These are phyloP conservation scores for Dicaeum eximium DNA, from an alignment of 2,113 vertebrate genomes.

Conservation along the genomic window DNA sequence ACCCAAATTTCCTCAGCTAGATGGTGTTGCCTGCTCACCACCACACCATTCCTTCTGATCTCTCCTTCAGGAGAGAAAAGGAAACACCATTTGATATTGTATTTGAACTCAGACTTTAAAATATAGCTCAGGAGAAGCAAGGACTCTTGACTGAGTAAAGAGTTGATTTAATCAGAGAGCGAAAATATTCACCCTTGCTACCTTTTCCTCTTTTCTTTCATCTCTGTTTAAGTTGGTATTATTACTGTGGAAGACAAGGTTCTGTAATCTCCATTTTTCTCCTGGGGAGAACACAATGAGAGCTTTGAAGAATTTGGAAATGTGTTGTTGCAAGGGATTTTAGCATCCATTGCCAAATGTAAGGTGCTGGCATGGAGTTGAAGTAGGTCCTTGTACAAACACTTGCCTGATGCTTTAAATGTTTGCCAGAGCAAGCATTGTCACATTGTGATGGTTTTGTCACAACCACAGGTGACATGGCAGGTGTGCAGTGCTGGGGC, in stretches of 20 bases:
- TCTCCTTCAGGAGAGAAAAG: neutral
- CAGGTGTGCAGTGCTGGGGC: neutral
- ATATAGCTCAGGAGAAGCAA: neutral
- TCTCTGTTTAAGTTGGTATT: neutral
- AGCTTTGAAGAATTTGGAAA: neutral
- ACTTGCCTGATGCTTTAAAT: neutral
- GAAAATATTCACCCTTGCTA: neutral
- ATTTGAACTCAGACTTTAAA: neutral
- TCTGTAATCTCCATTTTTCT: neutral
- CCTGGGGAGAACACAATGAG: neutral
- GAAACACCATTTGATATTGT: neutral
- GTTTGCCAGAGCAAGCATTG: neutral
- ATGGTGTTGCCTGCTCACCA: neutral
- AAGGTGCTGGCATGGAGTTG: neutral
- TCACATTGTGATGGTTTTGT: neutral
- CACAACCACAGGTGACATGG: accelerated
- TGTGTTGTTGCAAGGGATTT: neutral
- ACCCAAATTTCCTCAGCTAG: neutral
- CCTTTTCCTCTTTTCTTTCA: neutral
- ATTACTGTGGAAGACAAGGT: neutral
- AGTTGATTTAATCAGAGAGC: neutral
- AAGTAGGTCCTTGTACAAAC: neutral
- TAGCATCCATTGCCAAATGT: neutral
- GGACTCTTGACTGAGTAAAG: neutral
- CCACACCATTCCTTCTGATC: neutral